Evolutionary conservation across 92 coral and sea anemone species (phyloP), one percentile per base, ranked within the genome.

Genomic region (Umimayanthus kanabou): DNA sequence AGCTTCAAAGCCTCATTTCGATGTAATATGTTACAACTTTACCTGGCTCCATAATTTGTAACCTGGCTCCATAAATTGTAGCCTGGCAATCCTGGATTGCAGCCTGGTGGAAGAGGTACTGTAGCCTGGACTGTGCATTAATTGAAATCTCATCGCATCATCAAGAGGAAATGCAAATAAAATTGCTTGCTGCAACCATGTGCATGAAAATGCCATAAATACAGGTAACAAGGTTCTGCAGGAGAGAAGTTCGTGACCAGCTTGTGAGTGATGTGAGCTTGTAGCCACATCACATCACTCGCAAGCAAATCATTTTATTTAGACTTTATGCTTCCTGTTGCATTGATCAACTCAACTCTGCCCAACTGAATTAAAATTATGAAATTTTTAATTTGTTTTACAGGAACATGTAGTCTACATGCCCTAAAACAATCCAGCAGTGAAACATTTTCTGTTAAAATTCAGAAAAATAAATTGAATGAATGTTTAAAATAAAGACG

Each of bases 81-180:
- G 65, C 58, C 28, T 29, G 78, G 15, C 43, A 83, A 83, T 83
- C 87, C 78, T 83, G 87, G 77, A 75, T 43, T 81, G 29, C 64
- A 43, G 75, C 77, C 40, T 29, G 83, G 29, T 40, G 33, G 86
- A 33, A 23, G 85, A 79, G 8, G 78, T 29, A 40, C 77, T 22
- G 65, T 22, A 28, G 64, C 73, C 87, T 47, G 28, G 69, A 70
- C 78, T 49, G 87, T 71, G 87, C 87, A 70, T 70, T 71, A 83
- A 83, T 61, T 83, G 78, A 83, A 83, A 83, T 83, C 87, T 83
- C 87, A 70, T 45, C 77, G 28, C 58, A 83, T 29, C 87, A 83
- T 83, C 96, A 88, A 95, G 94, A 95, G 98, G 91, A 93, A 94
- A 93, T 93, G 93, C 94, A 95, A 93, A 88, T 90, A 89, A 91